Percentiles rank a stretch among this genome's conserved stretches.
phyloP scores from a whole-genome alignment of 2,113 vertebrate species.

The Pterocles burchelli region DNA sequence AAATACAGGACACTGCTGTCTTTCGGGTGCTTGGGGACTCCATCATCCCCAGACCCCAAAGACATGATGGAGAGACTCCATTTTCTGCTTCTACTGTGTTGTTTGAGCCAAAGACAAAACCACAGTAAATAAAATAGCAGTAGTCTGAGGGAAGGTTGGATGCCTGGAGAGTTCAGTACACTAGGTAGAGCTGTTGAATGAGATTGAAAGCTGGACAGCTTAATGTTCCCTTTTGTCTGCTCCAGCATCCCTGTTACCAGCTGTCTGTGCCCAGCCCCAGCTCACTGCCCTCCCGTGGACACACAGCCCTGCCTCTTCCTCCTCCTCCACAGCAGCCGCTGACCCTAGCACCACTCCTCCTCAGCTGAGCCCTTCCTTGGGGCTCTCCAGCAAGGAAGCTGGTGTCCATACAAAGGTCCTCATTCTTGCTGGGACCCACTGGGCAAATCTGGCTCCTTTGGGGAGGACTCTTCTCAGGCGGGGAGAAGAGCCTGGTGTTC shows the following conservation, averaged over 20 bases:
- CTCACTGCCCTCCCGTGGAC: neutral
- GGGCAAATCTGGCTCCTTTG: neutral
- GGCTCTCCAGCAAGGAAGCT: neutral
- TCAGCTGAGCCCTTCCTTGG: fast-evolving
- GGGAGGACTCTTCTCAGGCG: neutral
- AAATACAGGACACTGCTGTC: neutral
- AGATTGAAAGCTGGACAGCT: neutral
- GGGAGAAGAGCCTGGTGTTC: neutral
- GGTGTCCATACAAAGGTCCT: neutral
- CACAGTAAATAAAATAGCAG: neutral
- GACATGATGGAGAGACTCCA: neutral
- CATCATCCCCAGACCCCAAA: neutral
- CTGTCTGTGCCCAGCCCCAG: neutral
- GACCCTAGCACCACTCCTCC: fast-evolving
- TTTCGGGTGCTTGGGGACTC: neutral
- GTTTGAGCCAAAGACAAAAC: neutral
- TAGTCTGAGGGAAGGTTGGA: neutral
- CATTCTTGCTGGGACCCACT: neutral
- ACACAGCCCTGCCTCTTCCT: neutral
- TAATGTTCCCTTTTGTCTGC: neutral
- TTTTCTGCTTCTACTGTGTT: neutral
- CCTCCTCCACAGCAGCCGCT: neutral
- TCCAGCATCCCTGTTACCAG: neutral
- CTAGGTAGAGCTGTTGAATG: neutral
- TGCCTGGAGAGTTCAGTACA: neutral